These are phyloP conservation scores for Scytalopus superciliaris DNA, from an alignment of 2,113 vertebrate species.

Conservation along the genomic window DNA sequence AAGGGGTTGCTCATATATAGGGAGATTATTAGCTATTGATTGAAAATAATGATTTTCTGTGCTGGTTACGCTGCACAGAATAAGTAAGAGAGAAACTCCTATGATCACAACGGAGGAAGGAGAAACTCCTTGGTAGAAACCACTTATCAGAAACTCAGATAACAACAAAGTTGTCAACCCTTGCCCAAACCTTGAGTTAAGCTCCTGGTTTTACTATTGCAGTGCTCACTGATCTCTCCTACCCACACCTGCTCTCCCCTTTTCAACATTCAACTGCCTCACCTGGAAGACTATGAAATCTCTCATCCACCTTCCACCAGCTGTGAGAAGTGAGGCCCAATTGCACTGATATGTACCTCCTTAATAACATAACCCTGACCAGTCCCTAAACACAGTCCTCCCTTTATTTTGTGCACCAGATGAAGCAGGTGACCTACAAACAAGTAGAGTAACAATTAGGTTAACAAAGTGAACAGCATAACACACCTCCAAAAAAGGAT, in stretches of 20 bases:
- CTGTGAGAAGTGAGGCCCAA: background rate
- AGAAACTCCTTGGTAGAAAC: background rate
- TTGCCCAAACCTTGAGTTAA: background rate
- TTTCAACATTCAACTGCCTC: background rate
- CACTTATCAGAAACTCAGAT: background rate
- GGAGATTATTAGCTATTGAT: background rate
- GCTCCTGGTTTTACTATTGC: background rate
- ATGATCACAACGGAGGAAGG: background rate
- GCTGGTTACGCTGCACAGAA: background rate
- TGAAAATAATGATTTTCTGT: background rate
- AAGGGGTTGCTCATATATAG: background rate
- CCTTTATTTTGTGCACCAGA: background rate
- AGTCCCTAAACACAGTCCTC: background rate
- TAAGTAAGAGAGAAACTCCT: background rate
- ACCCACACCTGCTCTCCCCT: background rate
- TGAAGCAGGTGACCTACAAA: background rate
- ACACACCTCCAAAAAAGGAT: background rate
- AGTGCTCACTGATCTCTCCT: background rate
- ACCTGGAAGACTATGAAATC: background rate
- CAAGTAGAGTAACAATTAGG: background rate
- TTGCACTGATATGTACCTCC: background rate
- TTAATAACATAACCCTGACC: background rate
- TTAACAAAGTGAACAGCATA: background rate
- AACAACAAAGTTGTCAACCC: background rate
- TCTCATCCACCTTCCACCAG: background rate